Conservation (phyloP, 2,113 vertebrate species). For the Hymenochirus boettgeri region DNA sequence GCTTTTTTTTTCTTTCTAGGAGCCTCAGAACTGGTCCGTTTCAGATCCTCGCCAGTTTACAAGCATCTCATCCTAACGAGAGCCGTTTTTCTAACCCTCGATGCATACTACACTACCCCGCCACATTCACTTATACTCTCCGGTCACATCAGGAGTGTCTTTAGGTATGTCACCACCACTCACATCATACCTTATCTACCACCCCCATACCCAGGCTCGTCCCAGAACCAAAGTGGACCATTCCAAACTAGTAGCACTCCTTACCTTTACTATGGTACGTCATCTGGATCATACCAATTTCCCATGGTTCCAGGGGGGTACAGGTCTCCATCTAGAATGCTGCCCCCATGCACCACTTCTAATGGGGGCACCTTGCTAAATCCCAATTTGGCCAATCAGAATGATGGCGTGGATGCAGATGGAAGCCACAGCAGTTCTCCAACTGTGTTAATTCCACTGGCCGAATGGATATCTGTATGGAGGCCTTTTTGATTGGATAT, state of each 20-base stretch:
- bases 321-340: constrained; percentile 93
- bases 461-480: constrained; percentile 98
- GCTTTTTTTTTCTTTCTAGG: constrained; percentile 64
- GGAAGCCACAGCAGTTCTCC: constrained; percentile 98
- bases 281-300: constrained; percentile 97
- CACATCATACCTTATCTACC: constrained; percentile 98
- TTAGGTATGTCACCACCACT: constrained; percentile 90
- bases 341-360: constrained; percentile 92
- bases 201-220: constrained; percentile 95
- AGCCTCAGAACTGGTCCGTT: constrained; percentile 95
- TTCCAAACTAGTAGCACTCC: constrained; percentile 99
- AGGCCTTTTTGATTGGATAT: constrained; percentile 91
- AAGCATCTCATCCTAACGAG: constrained; percentile 94
- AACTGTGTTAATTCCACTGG: constrained; percentile 94
- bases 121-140: constrained; percentile 96
- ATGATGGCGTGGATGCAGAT: constrained; percentile 90
- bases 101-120: constrained; percentile 99
- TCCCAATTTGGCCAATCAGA: constrained; percentile 91
- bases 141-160: constrained; percentile 96
- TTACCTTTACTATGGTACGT: constrained; percentile 98
- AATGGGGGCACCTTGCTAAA: constrained; percentile 93
- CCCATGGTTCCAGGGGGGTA: constrained; percentile 96
- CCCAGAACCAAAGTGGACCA: constrained; percentile 96
- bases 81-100: constrained; percentile 94
- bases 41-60: constrained; percentile 94